Conservation (phyloP, 2,113 vertebrate genomes). For the Salvelinus fontinalis region DNA sequence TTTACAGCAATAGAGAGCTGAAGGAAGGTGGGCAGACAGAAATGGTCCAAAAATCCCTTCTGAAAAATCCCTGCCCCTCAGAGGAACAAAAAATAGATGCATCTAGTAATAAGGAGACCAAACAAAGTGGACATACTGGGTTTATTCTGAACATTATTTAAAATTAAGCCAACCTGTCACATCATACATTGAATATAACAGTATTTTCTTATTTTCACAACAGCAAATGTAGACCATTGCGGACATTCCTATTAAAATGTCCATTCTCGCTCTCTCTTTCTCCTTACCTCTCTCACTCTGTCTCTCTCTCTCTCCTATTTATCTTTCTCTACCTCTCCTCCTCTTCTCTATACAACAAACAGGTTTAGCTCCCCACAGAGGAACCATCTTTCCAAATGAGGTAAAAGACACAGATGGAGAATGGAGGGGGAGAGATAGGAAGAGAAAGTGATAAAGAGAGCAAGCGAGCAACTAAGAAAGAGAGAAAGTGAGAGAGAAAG, state of each 20-base stretch:
- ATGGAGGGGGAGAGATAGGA: conserved; percentile 15
- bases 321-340: not conserved
- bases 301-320: not conserved
- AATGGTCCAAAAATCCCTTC: not conserved
- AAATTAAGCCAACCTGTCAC: too few relatives aligned
- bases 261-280: too few relatives aligned
- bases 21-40: not conserved
- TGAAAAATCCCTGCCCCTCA: too few relatives aligned
- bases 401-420: not conserved
- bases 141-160: too few relatives aligned
- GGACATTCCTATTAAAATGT: not conserved
- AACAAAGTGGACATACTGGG: too few relatives aligned
- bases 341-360: not conserved
- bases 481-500: not conserved
- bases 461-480: conserved; percentile 28
- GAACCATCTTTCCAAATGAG: not conserved
- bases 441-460: conserved; percentile 3
- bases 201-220: too few relatives aligned
- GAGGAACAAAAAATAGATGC: too few relatives aligned
- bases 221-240: conserved; percentile 10
- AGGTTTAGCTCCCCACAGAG: conserved; percentile 4
- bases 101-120: not conserved
- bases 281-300: not conserved
- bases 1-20: too few relatives aligned
- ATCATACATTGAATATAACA: too few relatives aligned